Conservation (phyloP, 2,888 invertebrate genomes). For the Fissipunctia ypsillon region DNA sequence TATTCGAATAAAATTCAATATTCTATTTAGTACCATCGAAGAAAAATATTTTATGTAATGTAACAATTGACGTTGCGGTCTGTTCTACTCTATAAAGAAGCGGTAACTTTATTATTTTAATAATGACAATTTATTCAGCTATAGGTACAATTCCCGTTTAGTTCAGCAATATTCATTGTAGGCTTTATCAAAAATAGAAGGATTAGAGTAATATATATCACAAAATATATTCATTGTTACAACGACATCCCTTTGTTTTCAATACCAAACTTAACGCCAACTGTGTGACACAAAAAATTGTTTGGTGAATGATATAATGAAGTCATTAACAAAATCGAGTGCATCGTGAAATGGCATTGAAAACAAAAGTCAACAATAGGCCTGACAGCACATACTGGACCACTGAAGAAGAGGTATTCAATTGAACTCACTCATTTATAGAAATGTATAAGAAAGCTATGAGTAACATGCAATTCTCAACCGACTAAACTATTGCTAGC, state of each 20-base stretch:
- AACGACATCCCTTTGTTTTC: constrained; percentile 85
- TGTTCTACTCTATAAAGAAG: constrained; percentile 72
- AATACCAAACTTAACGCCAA: constrained; percentile 77
- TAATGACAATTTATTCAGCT: constrained; percentile 75
- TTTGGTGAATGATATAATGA: constrained; percentile 28
- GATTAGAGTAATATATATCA: constrained; percentile 89
- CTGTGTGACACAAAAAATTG: constrained; percentile 31
- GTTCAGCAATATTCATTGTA: constrained; percentile 85
- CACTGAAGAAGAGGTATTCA: constrained; percentile 89
- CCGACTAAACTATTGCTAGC: constrained; percentile 69
- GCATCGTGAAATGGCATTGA: constrained; percentile 79
- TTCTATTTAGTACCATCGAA: constrained; percentile 61
- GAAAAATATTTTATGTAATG: constrained; percentile 56
- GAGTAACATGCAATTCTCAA: constrained; percentile 63
- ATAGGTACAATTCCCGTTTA: constrained; percentile 86
- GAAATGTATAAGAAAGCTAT: constrained; percentile 69
- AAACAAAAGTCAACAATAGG: constrained; percentile 86
- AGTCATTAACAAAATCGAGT: constrained; percentile 45
- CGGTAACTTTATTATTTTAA: constrained; percentile 64
- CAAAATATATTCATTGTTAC: constrained; percentile 90
- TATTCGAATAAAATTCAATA: constrained; percentile 43
- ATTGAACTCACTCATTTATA: constrained; percentile 81
- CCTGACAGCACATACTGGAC: constrained; percentile 87
- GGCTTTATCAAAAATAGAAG: constrained; percentile 91
- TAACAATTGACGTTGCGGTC: constrained; percentile 76